Evolutionary conservation across 2,888 invertebrate species (phyloP), one percentile per base, ranked within the genome.

Genomic region (Trichacis sp.): DNA sequence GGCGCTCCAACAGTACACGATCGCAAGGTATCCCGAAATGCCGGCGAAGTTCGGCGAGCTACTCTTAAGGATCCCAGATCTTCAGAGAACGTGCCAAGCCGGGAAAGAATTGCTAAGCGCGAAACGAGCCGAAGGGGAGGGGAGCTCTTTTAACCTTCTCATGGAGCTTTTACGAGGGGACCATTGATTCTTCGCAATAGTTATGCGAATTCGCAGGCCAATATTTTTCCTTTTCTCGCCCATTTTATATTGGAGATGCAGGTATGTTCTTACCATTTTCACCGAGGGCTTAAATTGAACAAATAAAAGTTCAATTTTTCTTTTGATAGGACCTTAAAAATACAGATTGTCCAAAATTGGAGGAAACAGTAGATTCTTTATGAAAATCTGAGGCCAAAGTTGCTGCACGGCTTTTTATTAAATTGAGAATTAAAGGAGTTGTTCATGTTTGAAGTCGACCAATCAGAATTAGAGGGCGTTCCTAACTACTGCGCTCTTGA

Each of bases 21-120:
- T 93, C 71, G 89, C 92, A 18, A 95, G 96, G 85, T 97, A 96
- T 86, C 95, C 96, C 11, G 93, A 95, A 72, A 92, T 93, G 84
- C 96, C 96, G 51, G 94, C 96, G 73, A 97, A 98, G 87, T 97
- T 97, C 83, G 97, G 97, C 40, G 97, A 97, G 85, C 86, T 98
- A 55, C 86, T 98, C 69, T 87, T 97, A 66, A 90, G 97, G 76
- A 95, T 98, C 84, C 96, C 97, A 11, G 97, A 98, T 85, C 87
- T 98, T 76, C 96, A 97, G 85, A 89, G 97, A 81, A 95, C 97
- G 74, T 97, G 97, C 85, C 95, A 96, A 88, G 92, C 94, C 72
- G 95, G 96, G 75, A 97, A 97, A 85, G 97, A 96, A 84, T 93
- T 96, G 91, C 87, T 97, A 74, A 91, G 91, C 58, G 89, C 90